A percentile compares a stretch with the other conserved stretches of the same genome.
Conservation (phyloP, 2,888 invertebrate species). For the Ectobius pallidus region DNA sequence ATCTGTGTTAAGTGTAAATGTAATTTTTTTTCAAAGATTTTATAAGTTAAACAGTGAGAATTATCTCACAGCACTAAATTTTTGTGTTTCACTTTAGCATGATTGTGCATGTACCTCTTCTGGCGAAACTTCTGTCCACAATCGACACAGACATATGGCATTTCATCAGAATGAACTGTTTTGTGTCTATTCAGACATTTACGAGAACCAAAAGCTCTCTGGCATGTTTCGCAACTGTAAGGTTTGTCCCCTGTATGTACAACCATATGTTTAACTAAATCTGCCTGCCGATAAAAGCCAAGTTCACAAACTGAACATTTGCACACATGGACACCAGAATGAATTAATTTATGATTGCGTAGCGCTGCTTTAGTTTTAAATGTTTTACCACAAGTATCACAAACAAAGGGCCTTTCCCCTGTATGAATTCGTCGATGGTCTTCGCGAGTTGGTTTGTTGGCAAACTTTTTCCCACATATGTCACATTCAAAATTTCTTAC, state of each 20-base stretch:
- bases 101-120: conserved; percentile 60
- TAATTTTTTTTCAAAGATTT: too few relatives aligned
- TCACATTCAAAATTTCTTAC: conserved; percentile 58
- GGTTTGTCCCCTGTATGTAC: conserved; percentile 61
- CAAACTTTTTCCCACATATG: conserved; percentile 58
- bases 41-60: too few relatives aligned
- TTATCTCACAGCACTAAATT: too few relatives aligned
- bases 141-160: conserved; percentile 47
- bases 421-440: conserved; percentile 46
- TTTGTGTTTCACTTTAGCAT: conserved; percentile 48
- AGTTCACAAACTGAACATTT: conserved; percentile 57
- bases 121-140: conserved; percentile 55
- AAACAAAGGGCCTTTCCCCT: conserved; percentile 38
- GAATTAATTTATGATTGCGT: conserved; percentile 64
- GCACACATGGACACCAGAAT: conserved; percentile 45
- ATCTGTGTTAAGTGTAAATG: too few relatives aligned
- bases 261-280: conserved; percentile 51
- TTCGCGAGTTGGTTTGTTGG: conserved; percentile 57
- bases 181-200: conserved; percentile 52
- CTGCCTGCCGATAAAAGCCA: conserved; percentile 58
- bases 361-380: conserved; percentile 70
- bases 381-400: conserved; percentile 56
- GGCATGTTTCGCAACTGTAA: conserved; percentile 60
- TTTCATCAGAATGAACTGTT: conserved; percentile 57
- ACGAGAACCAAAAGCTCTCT: conserved; percentile 36